Percentiles rank a stretch among this genome's conserved stretches.
These are phyloP conservation scores for Cryptus armator DNA, from an alignment of 2,888 invertebrate genomes.

Conservation along the genomic window DNA sequence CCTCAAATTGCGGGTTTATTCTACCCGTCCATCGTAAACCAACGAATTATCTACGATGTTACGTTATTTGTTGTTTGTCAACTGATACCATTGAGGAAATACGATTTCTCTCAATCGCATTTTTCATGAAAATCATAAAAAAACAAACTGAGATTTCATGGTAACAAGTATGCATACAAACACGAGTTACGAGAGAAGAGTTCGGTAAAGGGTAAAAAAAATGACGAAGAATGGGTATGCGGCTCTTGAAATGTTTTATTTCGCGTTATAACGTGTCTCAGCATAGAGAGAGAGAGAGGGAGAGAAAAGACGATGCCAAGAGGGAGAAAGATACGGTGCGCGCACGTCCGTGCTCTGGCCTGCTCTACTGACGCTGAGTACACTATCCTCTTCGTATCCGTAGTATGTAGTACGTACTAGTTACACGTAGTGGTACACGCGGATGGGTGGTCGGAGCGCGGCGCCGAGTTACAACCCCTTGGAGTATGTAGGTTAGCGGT, in stretches of 20 bases:
- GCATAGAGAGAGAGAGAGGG: conserved; percentile 17
- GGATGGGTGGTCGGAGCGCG: conserved; percentile 45
- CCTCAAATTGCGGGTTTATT: too few relatives aligned
- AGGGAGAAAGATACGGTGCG: conserved; percentile 19
- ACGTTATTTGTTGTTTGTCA: too few relatives aligned
- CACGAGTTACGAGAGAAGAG: background rate
- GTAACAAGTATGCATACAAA: background rate
- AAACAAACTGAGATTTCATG: background rate
- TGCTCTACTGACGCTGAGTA: conserved; percentile 20
- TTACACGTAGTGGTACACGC: conserved; percentile 47
- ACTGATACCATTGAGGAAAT: too few relatives aligned
- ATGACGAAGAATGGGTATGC: conserved; percentile 17
- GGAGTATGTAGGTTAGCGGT: conserved; percentile 80
- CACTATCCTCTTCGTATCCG: conserved; percentile 12
- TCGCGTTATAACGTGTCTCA: conserved; percentile 3
- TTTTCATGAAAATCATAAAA: background rate
- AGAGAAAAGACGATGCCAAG: background rate
- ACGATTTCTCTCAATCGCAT: too few relatives aligned
- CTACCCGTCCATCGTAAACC: too few relatives aligned
- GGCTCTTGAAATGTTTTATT: conserved; percentile 57
- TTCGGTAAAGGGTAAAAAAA: conserved; percentile 21
- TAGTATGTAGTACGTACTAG: conserved; percentile 41
- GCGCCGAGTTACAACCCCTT: conserved; percentile 70
- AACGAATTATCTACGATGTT: too few relatives aligned
- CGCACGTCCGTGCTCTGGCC: conserved; percentile 22